Evolutionary conservation across 2,797 vertebrate species (phyloP).

Genomic region (Sebastes cheni): DNA sequence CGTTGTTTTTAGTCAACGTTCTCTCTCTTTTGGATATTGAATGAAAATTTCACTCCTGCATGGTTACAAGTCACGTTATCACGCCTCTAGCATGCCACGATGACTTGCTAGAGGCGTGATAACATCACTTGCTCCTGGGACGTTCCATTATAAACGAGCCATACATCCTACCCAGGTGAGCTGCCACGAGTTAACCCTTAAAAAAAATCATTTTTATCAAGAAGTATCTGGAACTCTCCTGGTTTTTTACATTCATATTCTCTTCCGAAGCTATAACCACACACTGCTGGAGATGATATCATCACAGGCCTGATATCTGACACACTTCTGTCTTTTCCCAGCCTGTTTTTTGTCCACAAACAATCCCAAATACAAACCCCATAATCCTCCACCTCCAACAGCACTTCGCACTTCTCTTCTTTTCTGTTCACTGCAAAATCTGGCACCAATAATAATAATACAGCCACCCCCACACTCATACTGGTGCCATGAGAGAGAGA

Average conservation of each 20-base stretch:
- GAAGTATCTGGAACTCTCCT: not conserved
- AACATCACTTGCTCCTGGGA: not conserved
- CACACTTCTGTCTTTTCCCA: not conserved
- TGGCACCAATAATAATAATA: conserved; percentile 25
- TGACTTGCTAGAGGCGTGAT: not conserved
- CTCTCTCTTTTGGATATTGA: not conserved
- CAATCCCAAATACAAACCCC: not conserved
- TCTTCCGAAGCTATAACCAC: not conserved
- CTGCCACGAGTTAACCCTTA: not conserved
- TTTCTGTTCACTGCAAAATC: not conserved
- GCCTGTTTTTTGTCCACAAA: not conserved
- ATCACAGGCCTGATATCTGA: not conserved
- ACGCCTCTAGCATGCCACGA: not conserved
- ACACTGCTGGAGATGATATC: not conserved
- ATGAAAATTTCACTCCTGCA: not conserved
- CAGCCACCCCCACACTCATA: not conserved
- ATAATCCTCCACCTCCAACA: not conserved
- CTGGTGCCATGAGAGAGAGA: not conserved
- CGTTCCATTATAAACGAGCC: not conserved
- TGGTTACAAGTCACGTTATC: not conserved
- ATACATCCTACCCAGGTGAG: not conserved
- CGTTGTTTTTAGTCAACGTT: not conserved
- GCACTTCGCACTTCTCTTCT: not conserved
- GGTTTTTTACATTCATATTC: not conserved
- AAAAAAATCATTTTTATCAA: not conserved